Percentiles rank a stretch among this genome's conserved stretches.
These are phyloP conservation scores for Sphyrna mokarran DNA, from an alignment of 2,113 vertebrate species.

Conservation along the genomic window DNA sequence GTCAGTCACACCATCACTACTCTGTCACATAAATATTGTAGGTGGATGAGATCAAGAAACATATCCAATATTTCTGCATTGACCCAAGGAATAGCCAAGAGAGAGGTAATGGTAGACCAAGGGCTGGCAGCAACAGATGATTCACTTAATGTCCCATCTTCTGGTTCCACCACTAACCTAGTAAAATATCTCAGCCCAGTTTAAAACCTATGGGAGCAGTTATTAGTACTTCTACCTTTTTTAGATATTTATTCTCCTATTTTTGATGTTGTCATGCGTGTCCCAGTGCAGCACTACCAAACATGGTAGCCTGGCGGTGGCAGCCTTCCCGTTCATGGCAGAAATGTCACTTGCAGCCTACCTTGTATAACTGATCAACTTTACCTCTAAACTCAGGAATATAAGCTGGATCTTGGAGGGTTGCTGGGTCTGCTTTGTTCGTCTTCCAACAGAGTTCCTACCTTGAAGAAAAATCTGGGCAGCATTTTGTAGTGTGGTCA, in stretches of 20 bases:
- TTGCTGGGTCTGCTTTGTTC: not conserved
- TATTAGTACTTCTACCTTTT: not conserved
- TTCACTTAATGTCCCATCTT: not conserved
- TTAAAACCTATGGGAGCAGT: not conserved
- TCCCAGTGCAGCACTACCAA: not conserved
- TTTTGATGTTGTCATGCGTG: not conserved
- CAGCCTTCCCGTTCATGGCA: not conserved
- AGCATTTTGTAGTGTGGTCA: not conserved
- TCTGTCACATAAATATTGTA: too few relatives aligned
- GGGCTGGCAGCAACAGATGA: not conserved
- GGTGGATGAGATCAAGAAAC: not conserved
- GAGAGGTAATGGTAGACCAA: not conserved
- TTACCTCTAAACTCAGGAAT: not conserved
- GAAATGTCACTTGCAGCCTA: not conserved
- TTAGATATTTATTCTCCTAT: not conserved
- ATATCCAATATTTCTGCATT: not conserved
- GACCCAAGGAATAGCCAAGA: not conserved
- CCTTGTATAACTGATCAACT: not conserved
- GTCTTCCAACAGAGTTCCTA: not conserved
- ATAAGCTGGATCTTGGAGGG: not conserved
- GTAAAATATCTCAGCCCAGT: not conserved
- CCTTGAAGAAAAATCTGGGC: not conserved
- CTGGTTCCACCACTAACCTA: not conserved
- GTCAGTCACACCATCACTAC: not conserved
- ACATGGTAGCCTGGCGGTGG: not conserved